Conservation (phyloP, 1,140 invertebrate genomes). For the Caenorhabditis latens region DNA sequence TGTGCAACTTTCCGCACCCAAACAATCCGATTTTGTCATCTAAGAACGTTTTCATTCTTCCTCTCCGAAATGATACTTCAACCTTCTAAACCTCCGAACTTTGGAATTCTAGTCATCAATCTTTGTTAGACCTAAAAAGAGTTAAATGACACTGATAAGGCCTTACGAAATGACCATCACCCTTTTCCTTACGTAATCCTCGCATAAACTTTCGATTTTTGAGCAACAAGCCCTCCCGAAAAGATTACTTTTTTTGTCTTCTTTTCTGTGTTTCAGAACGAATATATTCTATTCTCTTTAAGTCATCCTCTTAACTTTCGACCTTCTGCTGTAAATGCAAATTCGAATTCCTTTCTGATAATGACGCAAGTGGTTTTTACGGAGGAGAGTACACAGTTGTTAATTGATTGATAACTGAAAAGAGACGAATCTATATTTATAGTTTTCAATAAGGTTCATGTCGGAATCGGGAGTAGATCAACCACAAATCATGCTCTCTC, state of each 20-base stretch:
- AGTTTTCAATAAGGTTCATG: neutral
- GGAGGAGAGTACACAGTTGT: slow-evolving; percentile 10
- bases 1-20: too few relatives aligned
- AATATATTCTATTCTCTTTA: neutral
- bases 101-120: neutral
- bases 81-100: slow-evolving; percentile 1
- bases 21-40: too few relatives aligned
- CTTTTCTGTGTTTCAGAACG: too few relatives aligned
- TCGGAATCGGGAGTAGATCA: neutral
- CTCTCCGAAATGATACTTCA: neutral
- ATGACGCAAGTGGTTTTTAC: slow-evolving; percentile 15
- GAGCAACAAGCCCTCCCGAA: slow-evolving; percentile 14
- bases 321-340: neutral
- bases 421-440: neutral
- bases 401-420: slow-evolving; percentile 26
- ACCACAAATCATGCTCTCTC: slow-evolving; percentile 48
- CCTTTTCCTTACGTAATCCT: too few relatives aligned
- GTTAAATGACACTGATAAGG: neutral
- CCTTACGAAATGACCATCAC: slow-evolving; percentile 20
- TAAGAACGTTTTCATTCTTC: too few relatives aligned
- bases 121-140: neutral
- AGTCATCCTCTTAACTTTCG: slow-evolving; percentile 41
- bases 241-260: neutral
- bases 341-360: slow-evolving; percentile 19
- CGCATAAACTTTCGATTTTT: neutral